phyloP scores from a whole-genome alignment of 2,113 vertebrate genomes.

The Leucoraja erinaceus region DNA sequence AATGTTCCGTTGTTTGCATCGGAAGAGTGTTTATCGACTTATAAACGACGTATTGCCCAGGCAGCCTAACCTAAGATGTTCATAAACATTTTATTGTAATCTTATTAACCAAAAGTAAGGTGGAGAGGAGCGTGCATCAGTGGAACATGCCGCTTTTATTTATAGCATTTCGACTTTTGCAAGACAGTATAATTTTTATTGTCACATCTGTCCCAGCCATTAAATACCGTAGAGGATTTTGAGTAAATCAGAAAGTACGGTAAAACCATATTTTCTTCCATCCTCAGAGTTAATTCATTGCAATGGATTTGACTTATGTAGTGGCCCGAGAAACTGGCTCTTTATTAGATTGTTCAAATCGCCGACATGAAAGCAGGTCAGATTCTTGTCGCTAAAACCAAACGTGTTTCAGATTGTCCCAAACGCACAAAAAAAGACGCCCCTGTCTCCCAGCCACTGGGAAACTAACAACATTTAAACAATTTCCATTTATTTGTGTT shows the following conservation, averaged over 20 bases:
- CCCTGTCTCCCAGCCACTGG: too few relatives aligned
- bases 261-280: neutral
- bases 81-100: constrained; percentile 29
- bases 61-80: constrained; percentile 4
- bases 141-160: constrained; percentile 18
- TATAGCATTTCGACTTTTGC: constrained; percentile 11
- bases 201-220: neutral
- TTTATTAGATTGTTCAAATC: neutral
- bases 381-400: neutral
- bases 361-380: neutral
- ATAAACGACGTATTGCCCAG: neutral
- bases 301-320: neutral
- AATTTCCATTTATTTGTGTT: neutral
- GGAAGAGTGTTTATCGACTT: neutral
- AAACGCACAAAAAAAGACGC: constrained; percentile 25
- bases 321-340: neutral
- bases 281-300: neutral
- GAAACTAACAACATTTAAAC: neutral
- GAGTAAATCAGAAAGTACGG: constrained; percentile 6
- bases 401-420: constrained; percentile 2
- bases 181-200: neutral
- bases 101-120: constrained; percentile 8
- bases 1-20: neutral
- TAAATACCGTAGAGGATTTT: neutral
- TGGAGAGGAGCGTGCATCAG: neutral